These are phyloP conservation scores for Drosophila silvestris DNA, from an alignment of 2,888 invertebrate genomes.

Conservation along the genomic window DNA sequence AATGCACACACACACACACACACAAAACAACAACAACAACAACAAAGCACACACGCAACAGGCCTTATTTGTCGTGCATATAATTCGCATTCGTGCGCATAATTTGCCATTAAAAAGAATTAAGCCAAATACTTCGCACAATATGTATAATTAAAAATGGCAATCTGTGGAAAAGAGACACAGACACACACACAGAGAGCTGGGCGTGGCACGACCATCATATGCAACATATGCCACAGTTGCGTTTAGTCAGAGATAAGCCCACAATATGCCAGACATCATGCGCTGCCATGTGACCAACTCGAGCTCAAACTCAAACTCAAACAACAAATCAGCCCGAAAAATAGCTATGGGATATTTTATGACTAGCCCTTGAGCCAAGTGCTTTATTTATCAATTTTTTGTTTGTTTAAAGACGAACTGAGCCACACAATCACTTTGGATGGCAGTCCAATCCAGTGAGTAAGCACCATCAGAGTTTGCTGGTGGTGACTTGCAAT, in stretches of 20 bases:
- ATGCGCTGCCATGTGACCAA: conserved; percentile 10
- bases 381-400: not conserved
- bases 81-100: conserved; percentile 50
- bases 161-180: conserved; percentile 37
- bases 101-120: conserved; percentile 67
- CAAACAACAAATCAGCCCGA: not conserved
- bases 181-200: not conserved
- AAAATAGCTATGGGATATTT: not conserved
- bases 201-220: conserved; percentile 18
- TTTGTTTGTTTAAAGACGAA: not conserved
- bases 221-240: conserved; percentile 13
- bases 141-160: conserved; percentile 62
- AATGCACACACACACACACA: not conserved
- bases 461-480: not conserved
- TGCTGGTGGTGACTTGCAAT: not conserved
- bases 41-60: conserved; percentile 20
- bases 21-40: not conserved
- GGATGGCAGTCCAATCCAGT: not conserved
- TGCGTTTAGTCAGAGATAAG: conserved; percentile 6
- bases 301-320: not conserved
- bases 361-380: not conserved
- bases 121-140: conserved; percentile 43
- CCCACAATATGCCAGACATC: conserved; percentile 21
- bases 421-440: not conserved
- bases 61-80: conserved; percentile 49